Conservation (phyloP, 2,113 vertebrate species). For the Motacilla tschutschensis region DNA sequence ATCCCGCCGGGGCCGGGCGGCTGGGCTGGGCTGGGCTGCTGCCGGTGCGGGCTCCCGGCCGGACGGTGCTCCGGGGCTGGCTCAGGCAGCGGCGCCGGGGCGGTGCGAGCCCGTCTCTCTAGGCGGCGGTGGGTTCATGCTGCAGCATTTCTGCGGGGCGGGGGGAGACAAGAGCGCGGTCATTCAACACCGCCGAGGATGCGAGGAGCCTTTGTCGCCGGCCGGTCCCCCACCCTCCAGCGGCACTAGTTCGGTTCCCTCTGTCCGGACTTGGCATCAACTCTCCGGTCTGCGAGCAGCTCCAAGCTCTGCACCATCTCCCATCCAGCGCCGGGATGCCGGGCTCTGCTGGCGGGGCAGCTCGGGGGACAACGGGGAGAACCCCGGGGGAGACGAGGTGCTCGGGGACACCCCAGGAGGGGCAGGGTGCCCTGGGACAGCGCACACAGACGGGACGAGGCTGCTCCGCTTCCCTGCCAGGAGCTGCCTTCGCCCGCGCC, state of each 20-base stretch:
- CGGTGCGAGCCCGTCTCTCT: not conserved
- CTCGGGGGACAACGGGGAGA: not conserved
- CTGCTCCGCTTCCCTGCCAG: not conserved
- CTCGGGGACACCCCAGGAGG: not conserved
- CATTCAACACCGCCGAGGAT: not conserved
- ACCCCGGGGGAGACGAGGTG: not conserved
- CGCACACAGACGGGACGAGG: not conserved
- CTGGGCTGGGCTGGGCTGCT: not conserved
- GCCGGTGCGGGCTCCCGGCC: not conserved
- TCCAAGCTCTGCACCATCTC: not conserved
- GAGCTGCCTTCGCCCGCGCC: not conserved
- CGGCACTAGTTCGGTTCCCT: not conserved
- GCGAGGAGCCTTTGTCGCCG: not conserved
- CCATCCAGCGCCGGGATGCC: not conserved
- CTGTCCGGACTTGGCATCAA: not conserved
- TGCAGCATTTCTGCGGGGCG: slow-evolving; percentile 54
- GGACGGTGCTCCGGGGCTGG: not conserved
- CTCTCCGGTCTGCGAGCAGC: not conserved
- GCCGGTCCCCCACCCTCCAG: not conserved
- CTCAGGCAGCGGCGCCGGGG: slow-evolving; percentile 5
- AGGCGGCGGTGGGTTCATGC: slow-evolving; percentile 33
- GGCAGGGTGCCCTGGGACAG: not conserved
- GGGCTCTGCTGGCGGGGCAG: not conserved
- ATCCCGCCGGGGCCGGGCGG: slow-evolving; percentile 6
- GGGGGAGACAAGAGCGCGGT: not conserved